Evolutionary conservation across 2,113 vertebrate genomes (phyloP).

Genomic region (Perca flavescens): DNA sequence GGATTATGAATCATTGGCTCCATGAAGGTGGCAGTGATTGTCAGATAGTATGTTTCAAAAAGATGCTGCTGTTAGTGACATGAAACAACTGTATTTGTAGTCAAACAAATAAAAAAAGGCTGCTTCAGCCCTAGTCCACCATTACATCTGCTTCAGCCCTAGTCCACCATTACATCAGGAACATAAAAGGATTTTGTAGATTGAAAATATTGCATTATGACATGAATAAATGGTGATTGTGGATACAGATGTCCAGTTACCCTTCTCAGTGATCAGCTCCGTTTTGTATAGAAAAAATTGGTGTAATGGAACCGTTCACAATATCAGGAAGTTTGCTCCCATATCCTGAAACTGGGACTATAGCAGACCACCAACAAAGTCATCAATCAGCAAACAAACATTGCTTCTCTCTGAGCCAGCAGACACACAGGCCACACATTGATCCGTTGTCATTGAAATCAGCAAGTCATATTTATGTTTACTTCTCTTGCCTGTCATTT

Average conservation of each 20-base stretch:
- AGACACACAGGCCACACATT: not conserved
- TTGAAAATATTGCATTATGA: not conserved
- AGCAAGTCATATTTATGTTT: slow-evolving; percentile 12
- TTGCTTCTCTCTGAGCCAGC: not conserved
- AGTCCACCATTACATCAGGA: not conserved
- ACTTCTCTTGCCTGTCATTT: slow-evolving; percentile 4
- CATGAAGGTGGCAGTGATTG: not conserved
- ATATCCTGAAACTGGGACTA: slow-evolving; percentile 1
- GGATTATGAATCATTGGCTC: not conserved
- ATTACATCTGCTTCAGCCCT: not conserved
- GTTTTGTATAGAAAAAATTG: not conserved
- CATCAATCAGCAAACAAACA: not conserved
- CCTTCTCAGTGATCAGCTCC: not conserved
- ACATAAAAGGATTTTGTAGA: not conserved
- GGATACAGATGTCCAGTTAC: not conserved
- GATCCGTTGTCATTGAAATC: slow-evolving; percentile 30
- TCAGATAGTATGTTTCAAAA: not conserved
- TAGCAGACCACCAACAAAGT: slow-evolving; percentile 1
- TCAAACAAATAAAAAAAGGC: not conserved
- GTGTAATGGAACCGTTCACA: not conserved
- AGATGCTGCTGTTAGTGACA: not conserved
- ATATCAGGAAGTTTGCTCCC: slow-evolving; percentile 12
- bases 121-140: too few species aligned
- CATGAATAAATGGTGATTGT: not conserved
- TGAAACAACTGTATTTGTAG: not conserved